Evolutionary conservation across 2,888 invertebrate species (phyloP), one percentile per base, ranked within the genome.

Genomic region (Acanthosepion pharaonis): DNA sequence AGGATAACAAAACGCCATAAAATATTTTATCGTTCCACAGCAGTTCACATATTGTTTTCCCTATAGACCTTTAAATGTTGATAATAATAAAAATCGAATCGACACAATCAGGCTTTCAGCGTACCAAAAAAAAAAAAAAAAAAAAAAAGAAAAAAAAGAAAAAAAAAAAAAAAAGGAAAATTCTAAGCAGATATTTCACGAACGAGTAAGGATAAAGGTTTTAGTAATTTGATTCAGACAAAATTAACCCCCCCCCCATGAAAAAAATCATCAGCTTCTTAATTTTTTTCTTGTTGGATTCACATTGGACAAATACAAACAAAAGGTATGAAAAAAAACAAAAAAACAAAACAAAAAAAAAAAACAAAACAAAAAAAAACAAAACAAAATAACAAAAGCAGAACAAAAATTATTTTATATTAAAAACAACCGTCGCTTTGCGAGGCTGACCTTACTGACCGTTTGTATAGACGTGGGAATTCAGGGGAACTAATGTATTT

Each of bases 391-490:
- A 33, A 33, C 33, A 33, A 33, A 33, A 33, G 33, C 33, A 42
- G 20, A 15, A 42, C 18, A 6, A 91, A 23, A 91, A 91, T 42
- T 0, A 33, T 91, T 91, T 23, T 91, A 91, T 33, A 33, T n/a
- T 48, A 48, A 91, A 91, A 11, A 5, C 25, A 49, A 48, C 11
- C n/a, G 49, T 92, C 28, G n/a, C 78, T 78, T 25, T 42, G 18
- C 49, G 92, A 78, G 78, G n/a, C n/a, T 78, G 5, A 33, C 23
- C 4, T 33, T n/a, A 48, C 94, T 94, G 53, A 94, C 94, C 94
- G 49, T 94, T 55, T 94, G 59, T 94, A 94, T 55, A 94, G 23
- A 25, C 64, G 94, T 28, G 94, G 94, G 64, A 94, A 94, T 64
- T 94, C 94, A 5, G 94, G 94, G 3, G 94, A 94, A 55, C 48